Conservation (phyloP, 2,797 vertebrate species). For the Bufotes viridis region DNA sequence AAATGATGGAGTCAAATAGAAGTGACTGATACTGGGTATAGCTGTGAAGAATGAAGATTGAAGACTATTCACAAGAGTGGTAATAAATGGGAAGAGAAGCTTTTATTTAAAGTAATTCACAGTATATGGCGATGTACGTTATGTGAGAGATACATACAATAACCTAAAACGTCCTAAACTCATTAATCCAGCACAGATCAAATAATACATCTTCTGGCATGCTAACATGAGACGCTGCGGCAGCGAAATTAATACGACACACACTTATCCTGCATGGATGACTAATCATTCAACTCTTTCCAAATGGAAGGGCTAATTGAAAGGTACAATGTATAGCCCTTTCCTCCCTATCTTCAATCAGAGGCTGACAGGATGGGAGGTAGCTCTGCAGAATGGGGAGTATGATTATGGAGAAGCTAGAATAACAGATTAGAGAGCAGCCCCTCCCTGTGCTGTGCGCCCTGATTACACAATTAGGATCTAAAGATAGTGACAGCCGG, state of each 20-base stretch:
- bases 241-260: constrained; percentile 34
- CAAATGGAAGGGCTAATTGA: constrained; percentile 56
- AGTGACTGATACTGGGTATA: not conserved
- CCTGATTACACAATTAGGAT: constrained; percentile 59
- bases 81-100: not conserved
- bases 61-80: not conserved
- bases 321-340: constrained; percentile 27
- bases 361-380: constrained; percentile 32
- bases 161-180: not conserved
- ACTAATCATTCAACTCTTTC: constrained; percentile 41
- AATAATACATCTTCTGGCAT: constrained; percentile 34
- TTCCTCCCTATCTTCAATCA: constrained; percentile 34
- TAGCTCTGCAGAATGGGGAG: constrained; percentile 42
- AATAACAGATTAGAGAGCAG: constrained; percentile 59
- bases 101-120: not conserved
- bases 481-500: constrained; percentile 60
- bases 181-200: not conserved
- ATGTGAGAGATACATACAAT: not conserved
- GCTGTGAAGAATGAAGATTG: not conserved
- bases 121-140: not conserved
- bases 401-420: constrained; percentile 55
- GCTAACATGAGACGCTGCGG: constrained; percentile 26
- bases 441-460: constrained; percentile 24
- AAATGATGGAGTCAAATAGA: not conserved
- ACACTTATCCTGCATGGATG: constrained; percentile 34